Conservation (phyloP, 2,113 vertebrate species). For the Barnardius zonarius region DNA sequence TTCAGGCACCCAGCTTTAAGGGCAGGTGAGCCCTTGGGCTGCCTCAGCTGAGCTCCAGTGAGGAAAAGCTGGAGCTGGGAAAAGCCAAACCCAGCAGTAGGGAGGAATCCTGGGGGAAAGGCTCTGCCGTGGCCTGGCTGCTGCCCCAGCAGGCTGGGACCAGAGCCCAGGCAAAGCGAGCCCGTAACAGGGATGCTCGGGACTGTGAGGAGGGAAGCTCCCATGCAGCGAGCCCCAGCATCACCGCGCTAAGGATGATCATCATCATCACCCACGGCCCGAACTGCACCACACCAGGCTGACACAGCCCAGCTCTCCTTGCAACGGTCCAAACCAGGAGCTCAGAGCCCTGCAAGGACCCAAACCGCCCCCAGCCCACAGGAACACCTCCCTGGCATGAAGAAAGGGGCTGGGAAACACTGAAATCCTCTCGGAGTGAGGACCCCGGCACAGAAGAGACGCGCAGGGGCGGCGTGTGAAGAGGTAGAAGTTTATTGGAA, state of each 20-base stretch:
- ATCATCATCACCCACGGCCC: not conserved
- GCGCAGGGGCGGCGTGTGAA: conserved; percentile 39
- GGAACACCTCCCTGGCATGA: not conserved
- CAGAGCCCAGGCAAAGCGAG: not conserved
- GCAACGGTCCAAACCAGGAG: not conserved
- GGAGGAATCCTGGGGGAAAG: not conserved
- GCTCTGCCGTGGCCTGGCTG: not conserved
- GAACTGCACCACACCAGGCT: accelerated
- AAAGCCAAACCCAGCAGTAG: not conserved
- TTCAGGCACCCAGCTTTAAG: not conserved
- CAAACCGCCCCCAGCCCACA: not conserved
- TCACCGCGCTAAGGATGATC: too few relatives aligned
- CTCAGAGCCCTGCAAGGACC: not conserved
- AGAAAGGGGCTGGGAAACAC: not conserved
- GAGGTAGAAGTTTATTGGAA: conserved; percentile 86
- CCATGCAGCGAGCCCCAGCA: not conserved
- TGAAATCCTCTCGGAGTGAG: accelerated
- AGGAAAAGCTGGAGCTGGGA: not conserved
- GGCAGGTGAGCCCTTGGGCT: not conserved
- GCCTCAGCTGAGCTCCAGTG: not conserved
- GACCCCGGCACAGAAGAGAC: not conserved
- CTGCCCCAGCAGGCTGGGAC: not conserved
- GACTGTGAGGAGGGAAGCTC: not conserved
- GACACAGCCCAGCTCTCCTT: not conserved
- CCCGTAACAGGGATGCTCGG: not conserved